Evolutionary conservation across 2,888 invertebrate species (phyloP).

Genomic region (Helleia helle): DNA sequence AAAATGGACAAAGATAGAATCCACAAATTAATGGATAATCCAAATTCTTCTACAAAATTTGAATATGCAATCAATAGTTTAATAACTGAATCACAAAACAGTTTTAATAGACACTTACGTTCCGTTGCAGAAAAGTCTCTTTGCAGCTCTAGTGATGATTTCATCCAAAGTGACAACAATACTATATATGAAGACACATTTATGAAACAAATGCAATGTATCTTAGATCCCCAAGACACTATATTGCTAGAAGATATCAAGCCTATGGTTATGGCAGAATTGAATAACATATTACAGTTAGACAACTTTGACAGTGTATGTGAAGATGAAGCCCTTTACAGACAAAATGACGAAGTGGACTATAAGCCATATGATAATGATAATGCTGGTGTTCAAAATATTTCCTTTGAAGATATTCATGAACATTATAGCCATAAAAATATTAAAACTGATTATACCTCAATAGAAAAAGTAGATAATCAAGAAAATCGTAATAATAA

Average conservation of each 20-base stretch:
- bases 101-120: constrained; percentile 55
- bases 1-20: constrained; percentile 68
- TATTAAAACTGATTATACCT: constrained; percentile 9
- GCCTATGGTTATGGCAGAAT: constrained; percentile 73
- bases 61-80: constrained; percentile 66
- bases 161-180: constrained; percentile 75
- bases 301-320: constrained; percentile 43
- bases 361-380: constrained; percentile 10
- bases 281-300: constrained; percentile 70
- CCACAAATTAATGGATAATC: constrained; percentile 63
- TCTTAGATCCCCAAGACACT: constrained; percentile 73
- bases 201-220: constrained; percentile 79
- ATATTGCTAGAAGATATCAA: constrained; percentile 73
- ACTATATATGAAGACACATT: constrained; percentile 82
- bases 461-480: constrained; percentile 18
- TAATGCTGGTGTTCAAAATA: background rate
- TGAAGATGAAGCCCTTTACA: constrained; percentile 26
- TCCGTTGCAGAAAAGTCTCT: constrained; percentile 64
- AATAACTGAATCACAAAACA: constrained; percentile 65
- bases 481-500: constrained; percentile 21
- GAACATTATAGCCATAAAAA: background rate
- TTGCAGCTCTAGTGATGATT: constrained; percentile 49
- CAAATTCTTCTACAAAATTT: constrained; percentile 65
- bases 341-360: constrained; percentile 11
- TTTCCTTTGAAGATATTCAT: background rate